Conservation (phyloP, 2,113 vertebrate species). For the Corythornis madagascariensis region DNA sequence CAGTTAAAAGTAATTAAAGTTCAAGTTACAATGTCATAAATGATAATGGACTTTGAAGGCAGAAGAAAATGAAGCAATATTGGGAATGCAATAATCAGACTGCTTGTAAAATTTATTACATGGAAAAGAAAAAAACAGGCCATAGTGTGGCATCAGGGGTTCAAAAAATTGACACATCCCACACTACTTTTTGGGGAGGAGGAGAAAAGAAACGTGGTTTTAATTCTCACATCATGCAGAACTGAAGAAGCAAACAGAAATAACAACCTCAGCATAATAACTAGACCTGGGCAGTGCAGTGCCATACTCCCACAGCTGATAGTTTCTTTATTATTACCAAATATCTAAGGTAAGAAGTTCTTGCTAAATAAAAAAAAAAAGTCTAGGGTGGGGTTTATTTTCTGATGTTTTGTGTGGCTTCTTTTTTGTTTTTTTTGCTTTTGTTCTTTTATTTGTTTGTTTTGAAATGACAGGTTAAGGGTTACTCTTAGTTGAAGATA, state of each 20-base stretch:
- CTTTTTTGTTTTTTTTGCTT: too few species aligned
- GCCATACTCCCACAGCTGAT: not conserved
- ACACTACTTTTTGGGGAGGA: not conserved
- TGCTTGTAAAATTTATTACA: conserved; percentile 1
- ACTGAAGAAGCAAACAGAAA: not conserved
- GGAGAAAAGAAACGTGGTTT: not conserved
- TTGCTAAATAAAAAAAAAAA: not conserved
- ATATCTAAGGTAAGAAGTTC: not conserved
- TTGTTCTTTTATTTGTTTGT: not conserved
- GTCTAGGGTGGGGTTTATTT: not conserved
- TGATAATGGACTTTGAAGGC: conserved; percentile 40
- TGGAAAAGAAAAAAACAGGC: not conserved
- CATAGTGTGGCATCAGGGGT: not conserved
- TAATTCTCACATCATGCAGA: not conserved
- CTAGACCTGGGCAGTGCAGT: not conserved
- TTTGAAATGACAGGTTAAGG: not conserved
- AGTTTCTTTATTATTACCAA: not conserved
- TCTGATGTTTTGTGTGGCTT: not conserved
- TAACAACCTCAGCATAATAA: not conserved
- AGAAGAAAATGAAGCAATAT: conserved; percentile 43
- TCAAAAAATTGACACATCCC: not conserved
- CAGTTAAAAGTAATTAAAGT: conserved; percentile 54
- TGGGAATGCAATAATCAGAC: conserved; percentile 17
- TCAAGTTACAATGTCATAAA: conserved; percentile 34
- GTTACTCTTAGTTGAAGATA: not conserved